Evolutionary conservation across 2,797 vertebrate species (phyloP), one percentile per base, ranked within the genome.

Genomic region (Enteromius afrohamiltoni): DNA sequence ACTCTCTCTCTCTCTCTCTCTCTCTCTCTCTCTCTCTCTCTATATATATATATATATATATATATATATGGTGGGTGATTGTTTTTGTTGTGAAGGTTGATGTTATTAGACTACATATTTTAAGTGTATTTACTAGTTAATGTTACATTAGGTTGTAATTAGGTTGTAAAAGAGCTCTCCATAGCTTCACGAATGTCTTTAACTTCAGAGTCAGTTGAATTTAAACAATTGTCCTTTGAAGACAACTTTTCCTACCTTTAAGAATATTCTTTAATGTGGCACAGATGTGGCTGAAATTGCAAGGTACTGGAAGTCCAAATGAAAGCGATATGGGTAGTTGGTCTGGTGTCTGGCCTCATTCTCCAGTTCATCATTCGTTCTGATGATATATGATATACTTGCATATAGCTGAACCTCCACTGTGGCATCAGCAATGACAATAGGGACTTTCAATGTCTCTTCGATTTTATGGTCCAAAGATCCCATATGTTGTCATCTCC

Each of bases 211-310:
- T 31, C 23, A 31, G 29, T 21, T 31, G 17, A 9, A 51, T 73
- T 51, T 71, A 49, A 71, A 23, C 45, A 13, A 21, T 13, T 29
- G 21, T 55, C 10, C 23, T 53, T 74, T 53, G 29, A 19, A 14
- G 9, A 53, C 1, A 53, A 53, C 49, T 58, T 74, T 74, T 34
- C 47, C 17, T 40, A 58, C 31, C 51, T 76, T 58, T 58, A 7
- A 58, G n/a, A 76, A 58, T 60, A 74, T 53, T 34, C 4, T 13
- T 34, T 74, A 0, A 0, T 1, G 11, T n/a, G 19, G 29, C 17
- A 21, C 19, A 34, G 49, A 74, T 74, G 70, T 51, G 45, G 19
- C 10, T 76, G 74, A 17, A 42, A 75, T 75, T 58, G 11, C 11
- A 23, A 45, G 13, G 10, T 13, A 71, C 16, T 71, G n/a, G n/a